Evolutionary conservation across 2,113 vertebrate species (phyloP).

Genomic region (Gallinago paraguaiae): DNA sequence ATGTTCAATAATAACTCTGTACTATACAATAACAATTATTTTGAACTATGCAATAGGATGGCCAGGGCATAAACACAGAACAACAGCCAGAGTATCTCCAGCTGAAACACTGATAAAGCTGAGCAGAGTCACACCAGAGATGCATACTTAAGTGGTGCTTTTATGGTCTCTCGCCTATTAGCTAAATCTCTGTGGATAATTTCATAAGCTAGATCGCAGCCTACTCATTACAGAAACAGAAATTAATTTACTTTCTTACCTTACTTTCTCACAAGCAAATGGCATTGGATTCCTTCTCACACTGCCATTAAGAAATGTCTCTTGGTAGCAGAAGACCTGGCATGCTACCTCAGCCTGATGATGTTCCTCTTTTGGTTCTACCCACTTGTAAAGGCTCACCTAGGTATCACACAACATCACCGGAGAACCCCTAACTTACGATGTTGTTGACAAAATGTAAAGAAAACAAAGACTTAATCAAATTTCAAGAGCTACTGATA

Average conservation of each 20-base stretch:
- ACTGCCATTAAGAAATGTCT: accelerated
- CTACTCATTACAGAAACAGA: background rate
- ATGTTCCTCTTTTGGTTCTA: background rate
- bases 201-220: background rate
- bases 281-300: background rate
- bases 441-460: background rate
- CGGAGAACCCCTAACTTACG: background rate
- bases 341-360: accelerated
- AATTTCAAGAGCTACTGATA: background rate
- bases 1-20: background rate
- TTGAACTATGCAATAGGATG: background rate
- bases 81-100: background rate
- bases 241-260: background rate
- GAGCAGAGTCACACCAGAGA: background rate
- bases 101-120: too few species aligned
- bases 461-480: background rate
- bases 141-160: background rate
- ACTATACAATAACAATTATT: background rate
- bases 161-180: background rate
- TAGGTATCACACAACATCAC: background rate
- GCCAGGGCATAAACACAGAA: background rate
- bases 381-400: background rate
- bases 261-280: background rate
- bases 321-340: background rate
- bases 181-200: background rate